Conservation (phyloP, 2,797 vertebrate genomes). For the Malurus leucopterus region DNA sequence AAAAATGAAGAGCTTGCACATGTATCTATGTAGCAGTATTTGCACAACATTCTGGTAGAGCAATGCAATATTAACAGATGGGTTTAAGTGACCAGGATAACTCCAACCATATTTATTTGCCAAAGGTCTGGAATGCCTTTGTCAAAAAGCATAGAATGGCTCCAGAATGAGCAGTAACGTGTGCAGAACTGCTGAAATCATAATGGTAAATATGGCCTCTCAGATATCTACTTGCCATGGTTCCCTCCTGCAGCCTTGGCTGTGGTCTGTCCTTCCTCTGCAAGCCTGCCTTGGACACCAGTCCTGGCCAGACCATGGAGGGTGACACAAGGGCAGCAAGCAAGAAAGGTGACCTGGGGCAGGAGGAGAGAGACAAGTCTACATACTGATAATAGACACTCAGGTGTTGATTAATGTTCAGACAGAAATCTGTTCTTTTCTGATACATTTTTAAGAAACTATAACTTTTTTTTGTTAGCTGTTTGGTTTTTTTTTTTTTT, state of each 20-base stretch:
- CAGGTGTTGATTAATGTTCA: background rate
- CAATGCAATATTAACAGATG: background rate
- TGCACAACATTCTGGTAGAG: background rate
- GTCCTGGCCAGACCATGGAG: rapidly evolving
- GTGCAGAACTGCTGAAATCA: background rate
- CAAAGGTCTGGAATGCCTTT: background rate
- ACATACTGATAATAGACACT: background rate
- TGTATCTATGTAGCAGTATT: background rate
- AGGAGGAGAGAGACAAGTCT: background rate
- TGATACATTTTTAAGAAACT: background rate
- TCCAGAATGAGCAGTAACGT: background rate
- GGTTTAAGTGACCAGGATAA: background rate
- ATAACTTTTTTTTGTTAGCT: background rate
- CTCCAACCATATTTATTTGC: background rate
- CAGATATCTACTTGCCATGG: background rate
- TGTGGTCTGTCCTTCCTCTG: background rate
- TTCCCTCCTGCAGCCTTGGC: background rate
- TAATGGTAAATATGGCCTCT: background rate
- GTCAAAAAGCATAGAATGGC: background rate
- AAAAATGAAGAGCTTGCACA: background rate
- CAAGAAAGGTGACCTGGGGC: background rate
- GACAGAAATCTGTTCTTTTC: background rate
- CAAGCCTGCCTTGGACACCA: background rate
- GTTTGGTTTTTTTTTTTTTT: background rate
- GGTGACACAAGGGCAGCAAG: too few species aligned